phyloP scores from a whole-genome alignment of 2,113 vertebrate species.

The Pongo pygmaeus region DNA sequence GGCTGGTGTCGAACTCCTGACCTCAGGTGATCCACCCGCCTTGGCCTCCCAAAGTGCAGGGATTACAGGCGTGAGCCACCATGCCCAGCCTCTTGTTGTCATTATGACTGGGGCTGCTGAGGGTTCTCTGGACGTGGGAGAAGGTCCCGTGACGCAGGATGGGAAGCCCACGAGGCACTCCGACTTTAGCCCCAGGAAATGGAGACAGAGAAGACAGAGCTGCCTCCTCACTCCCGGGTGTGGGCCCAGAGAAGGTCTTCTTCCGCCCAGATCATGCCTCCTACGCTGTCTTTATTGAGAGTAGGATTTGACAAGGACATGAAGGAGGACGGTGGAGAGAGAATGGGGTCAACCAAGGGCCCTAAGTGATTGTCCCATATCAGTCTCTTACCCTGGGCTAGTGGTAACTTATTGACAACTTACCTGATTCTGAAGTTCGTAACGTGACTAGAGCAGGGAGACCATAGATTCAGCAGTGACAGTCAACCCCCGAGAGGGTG shows the following conservation, averaged over 20 bases:
- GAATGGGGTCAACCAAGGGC: neutral
- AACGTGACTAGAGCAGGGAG: neutral
- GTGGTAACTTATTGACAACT: neutral
- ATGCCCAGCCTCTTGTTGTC: no score
- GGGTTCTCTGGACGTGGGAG: neutral
- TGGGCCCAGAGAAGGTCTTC: neutral
- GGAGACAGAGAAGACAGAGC: no score
- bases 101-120: neutral
- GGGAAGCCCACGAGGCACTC: neutral
- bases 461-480: neutral
- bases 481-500: neutral
- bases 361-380: neutral
- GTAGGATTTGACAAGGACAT: neutral
- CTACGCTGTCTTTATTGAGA: neutral
- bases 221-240: rapidly evolving
- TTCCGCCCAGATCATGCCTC: neutral
- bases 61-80: no score
- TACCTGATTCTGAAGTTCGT: neutral
- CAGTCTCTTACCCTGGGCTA: no score
- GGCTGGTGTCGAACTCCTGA: no score
- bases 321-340: neutral
- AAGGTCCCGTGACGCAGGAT: rapidly evolving
- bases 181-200: neutral
- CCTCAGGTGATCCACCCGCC: no score
- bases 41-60: no score